Evolutionary conservation across 2,888 invertebrate genomes (phyloP), one percentile per base, ranked within the genome.

Genomic region (Drosophila colorata): DNA sequence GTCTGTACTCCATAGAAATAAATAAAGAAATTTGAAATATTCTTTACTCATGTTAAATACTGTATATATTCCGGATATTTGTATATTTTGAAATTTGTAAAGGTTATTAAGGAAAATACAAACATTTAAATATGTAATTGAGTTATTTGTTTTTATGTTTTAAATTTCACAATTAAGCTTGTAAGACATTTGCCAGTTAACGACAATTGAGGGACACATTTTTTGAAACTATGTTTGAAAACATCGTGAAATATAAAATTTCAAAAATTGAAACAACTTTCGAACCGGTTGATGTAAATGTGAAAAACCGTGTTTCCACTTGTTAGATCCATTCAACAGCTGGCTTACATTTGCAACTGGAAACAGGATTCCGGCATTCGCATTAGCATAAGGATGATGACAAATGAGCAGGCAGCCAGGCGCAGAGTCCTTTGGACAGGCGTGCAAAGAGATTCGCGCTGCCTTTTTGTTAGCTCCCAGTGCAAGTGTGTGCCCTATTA

Each of bases 381-480:
- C 83, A 84, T 84, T 85, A 82, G 69, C 86, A 85, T 79, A 79
- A 72, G 68, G 69, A 82, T 72, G 70, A 86, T 87, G 83, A 84
- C 83, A 84, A 88, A 88, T 86, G 88, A 68, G 63, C 59, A 47
- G 57, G 60, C 72, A 72, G 67, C 25, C 61, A 69, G 66, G 68
- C 65, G 74, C 67, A 23, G 61, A 48, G 60, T 56, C 67, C 55
- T 57, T 56, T 28, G 60, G 75, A 75, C 78, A 59, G 67, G 59
- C 61, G 48, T 65, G 58, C 55, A 48, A 83, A 63, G 37, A 65
- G 63, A 60, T 65, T 77, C 57, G 74, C 55, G 58, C 46, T 69
- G 64, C 63, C 65, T 64, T 64, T 57, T 66, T 59, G 73, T 57
- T 38, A 56, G 38, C 41, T 61, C 40, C 31, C 41, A 37, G 33